Evolutionary conservation across 2,888 invertebrate genomes (phyloP).

Genomic region (Idaea dimidiata): DNA sequence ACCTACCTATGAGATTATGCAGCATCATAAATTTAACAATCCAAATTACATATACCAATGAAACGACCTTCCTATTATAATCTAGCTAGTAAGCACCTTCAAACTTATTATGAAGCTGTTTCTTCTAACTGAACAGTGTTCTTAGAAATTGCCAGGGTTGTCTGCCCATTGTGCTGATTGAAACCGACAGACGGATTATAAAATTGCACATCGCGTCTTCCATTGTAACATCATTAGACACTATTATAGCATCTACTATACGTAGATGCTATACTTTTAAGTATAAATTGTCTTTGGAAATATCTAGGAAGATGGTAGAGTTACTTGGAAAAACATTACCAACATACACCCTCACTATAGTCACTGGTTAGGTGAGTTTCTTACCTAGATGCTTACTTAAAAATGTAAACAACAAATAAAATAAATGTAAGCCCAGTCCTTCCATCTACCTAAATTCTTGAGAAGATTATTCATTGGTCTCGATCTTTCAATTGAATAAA

Average conservation of each 20-base stretch:
- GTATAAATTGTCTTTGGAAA: too few species aligned
- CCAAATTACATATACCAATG: too few species aligned
- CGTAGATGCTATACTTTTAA: background rate
- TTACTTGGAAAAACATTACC: too few species aligned
- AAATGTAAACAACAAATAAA: background rate
- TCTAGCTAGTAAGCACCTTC: background rate
- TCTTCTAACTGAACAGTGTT: constrained; percentile 2
- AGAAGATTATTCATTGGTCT: constrained; percentile 63
- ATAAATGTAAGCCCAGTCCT: constrained; percentile 6
- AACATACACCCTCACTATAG: background rate
- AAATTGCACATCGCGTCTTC: constrained; percentile 15
- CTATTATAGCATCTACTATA: too few species aligned
- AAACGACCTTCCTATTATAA: background rate
- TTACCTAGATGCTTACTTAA: background rate
- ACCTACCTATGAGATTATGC: too few species aligned
- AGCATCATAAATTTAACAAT: too few species aligned
- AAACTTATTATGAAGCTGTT: background rate
- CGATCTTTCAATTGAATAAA: constrained; percentile 76
- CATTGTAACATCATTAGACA: constrained; percentile 9
- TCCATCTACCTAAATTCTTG: constrained; percentile 41
- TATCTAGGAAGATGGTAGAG: too few species aligned
- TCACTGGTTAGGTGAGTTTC: background rate
- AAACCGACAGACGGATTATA: constrained; percentile 23
- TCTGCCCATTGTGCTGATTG: constrained; percentile 18
- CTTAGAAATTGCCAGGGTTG: constrained; percentile 14